Evolutionary conservation across 2,113 vertebrate genomes (phyloP).

Genomic region (Nymphicus hollandicus): DNA sequence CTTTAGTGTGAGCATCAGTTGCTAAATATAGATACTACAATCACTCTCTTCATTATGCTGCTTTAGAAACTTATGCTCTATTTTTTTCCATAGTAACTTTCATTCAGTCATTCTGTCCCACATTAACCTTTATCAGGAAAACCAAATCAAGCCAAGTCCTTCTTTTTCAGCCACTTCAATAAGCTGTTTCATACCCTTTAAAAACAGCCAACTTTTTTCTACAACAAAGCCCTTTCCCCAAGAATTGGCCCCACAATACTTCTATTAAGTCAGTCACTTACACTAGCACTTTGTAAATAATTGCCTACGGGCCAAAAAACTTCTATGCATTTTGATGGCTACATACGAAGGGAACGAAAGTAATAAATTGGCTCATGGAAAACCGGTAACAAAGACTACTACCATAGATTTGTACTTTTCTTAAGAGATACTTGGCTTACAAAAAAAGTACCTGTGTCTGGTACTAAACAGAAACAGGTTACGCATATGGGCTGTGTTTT

Average conservation of each 20-base stretch:
- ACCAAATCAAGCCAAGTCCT: not conserved
- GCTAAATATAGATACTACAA: not conserved
- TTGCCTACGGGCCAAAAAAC: not conserved
- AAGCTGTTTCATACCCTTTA: not conserved
- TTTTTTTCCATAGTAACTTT: not conserved
- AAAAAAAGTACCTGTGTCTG: not conserved
- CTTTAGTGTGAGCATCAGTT: not conserved
- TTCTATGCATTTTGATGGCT: not conserved
- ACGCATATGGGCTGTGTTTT: not conserved
- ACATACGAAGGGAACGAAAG: not conserved
- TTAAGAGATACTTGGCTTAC: not conserved
- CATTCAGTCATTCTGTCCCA: not conserved
- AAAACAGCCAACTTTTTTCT: not conserved
- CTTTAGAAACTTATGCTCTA: not conserved
- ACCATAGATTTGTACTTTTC: not conserved
- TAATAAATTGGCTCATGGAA: not conserved
- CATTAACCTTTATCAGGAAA: not conserved
- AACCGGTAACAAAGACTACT: not conserved
- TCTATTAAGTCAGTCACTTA: not conserved
- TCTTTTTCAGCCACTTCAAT: not conserved
- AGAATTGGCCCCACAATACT: not conserved
- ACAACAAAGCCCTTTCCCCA: not conserved
- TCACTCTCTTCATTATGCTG: not conserved
- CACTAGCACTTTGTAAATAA: not conserved
- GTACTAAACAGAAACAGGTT: not conserved